Evolutionary conservation across 2,113 vertebrate species (phyloP).

Genomic region (Lophura nycthemera): DNA sequence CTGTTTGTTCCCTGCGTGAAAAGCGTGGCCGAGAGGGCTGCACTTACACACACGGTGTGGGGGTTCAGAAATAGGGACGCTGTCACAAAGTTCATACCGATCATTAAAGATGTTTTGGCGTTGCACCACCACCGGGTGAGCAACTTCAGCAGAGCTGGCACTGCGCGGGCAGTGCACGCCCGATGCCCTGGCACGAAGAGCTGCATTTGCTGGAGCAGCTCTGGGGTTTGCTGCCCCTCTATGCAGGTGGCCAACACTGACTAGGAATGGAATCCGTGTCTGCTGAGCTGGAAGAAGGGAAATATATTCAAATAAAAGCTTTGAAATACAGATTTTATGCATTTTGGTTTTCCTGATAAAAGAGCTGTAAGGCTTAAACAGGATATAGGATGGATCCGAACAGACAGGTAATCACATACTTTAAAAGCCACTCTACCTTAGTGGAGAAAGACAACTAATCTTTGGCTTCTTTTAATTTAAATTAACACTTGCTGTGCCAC

Average conservation of each 20-base stretch:
- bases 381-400: conserved; percentile 9
- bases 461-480: not conserved
- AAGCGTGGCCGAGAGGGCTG: not conserved
- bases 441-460: not conserved
- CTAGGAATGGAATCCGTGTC: conserved; percentile 51
- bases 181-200: conserved; percentile 41
- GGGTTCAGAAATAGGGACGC: not conserved
- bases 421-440: conserved; percentile 6
- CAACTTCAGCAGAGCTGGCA: conserved; percentile 24
- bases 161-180: not conserved
- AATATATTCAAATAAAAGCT: conserved; percentile 43
- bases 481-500: not conserved
- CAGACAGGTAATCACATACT: conserved; percentile 3
- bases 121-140: not conserved
- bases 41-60: not conserved
- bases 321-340: not conserved
- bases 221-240: conserved; percentile 37
- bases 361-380: conserved; percentile 37
- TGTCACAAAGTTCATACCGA: not conserved
- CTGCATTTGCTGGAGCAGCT: conserved; percentile 56
- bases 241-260: conserved; percentile 65
- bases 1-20: not conserved
- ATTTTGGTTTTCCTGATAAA: not conserved
- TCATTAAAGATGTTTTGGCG: not conserved
- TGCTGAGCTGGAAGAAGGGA: conserved; percentile 37